Evolutionary conservation across 2,888 invertebrate species (phyloP).

Genomic region (Caenorhabditis afra): DNA sequence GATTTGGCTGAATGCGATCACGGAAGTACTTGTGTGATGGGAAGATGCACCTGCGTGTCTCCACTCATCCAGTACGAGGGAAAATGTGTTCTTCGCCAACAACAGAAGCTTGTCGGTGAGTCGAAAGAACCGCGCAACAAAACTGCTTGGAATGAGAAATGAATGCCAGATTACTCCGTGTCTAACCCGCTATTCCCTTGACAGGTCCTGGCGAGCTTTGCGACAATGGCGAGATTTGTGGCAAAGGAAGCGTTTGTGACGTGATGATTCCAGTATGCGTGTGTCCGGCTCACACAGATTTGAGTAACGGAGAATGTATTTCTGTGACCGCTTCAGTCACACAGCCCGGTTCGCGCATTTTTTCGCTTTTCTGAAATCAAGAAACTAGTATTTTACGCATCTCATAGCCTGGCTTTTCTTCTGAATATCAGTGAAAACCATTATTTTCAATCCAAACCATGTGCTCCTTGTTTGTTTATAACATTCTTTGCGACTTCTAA

Average conservation of each 20-base stretch:
- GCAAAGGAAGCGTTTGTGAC: conserved; percentile 77
- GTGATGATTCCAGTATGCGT: conserved; percentile 78
- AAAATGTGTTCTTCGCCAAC: conserved; percentile 72
- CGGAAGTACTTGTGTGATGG: conserved; percentile 74
- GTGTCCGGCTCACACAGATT: conserved; percentile 77
- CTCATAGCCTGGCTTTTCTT: conserved; percentile 9
- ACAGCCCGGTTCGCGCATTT: conserved; percentile 51
- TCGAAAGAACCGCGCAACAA: not conserved
- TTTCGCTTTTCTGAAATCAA: not conserved
- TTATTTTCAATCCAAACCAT: too few relatives aligned
- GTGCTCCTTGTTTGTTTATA: too few relatives aligned
- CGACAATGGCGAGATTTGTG: conserved; percentile 76
- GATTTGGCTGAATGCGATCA: conserved; percentile 75
- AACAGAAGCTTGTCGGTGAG: conserved; percentile 58
- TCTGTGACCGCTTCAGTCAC: conserved; percentile 55
- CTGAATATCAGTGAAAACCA: not conserved
- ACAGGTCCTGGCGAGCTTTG: conserved; percentile 77
- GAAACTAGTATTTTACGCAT: not conserved
- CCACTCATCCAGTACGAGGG: conserved; percentile 77
- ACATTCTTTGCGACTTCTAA: too few relatives aligned
- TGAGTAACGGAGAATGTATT: conserved; percentile 73
- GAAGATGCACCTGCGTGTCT: conserved; percentile 75
- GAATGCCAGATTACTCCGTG: conserved; percentile 3
- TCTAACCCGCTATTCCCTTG: conserved; percentile 12
- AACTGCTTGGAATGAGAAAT: conserved; percentile 24